These are phyloP conservation scores for Chloroceryle aenea DNA, from an alignment of 2,113 vertebrate species.

Conservation along the genomic window DNA sequence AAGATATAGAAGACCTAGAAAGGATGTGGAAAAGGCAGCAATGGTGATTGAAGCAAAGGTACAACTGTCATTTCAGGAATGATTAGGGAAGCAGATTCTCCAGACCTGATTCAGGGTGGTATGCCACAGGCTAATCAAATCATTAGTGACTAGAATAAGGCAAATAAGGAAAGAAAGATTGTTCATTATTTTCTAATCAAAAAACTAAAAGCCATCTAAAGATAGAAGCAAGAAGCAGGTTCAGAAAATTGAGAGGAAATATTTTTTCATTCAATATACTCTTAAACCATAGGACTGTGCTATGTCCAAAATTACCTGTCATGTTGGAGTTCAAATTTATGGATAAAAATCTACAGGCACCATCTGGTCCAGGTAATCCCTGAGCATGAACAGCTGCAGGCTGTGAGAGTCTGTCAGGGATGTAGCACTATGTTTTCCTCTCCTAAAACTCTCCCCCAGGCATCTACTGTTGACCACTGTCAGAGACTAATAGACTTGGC, in stretches of 20 bases:
- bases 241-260: not conserved
- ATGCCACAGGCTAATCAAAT: not conserved
- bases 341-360: not conserved
- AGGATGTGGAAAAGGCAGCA: not conserved
- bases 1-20: not conserved
- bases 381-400: not conserved
- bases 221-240: not conserved
- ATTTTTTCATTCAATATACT: not conserved
- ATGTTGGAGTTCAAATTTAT: not conserved
- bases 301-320: not conserved
- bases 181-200: not conserved
- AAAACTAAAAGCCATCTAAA: not conserved
- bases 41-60: not conserved
- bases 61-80: not conserved
- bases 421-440: not conserved
- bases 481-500: not conserved
- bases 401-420: not conserved
- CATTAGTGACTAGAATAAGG: not conserved
- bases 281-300: not conserved
- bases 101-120: not conserved
- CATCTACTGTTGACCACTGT: not conserved
- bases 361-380: not conserved
- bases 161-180: not conserved
- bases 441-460: not conserved
- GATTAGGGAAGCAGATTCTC: not conserved